A percentile compares a stretch with the other conserved stretches of the same genome.
phyloP scores from a whole-genome alignment of 2,888 invertebrate species.

The Acronicta alni region DNA sequence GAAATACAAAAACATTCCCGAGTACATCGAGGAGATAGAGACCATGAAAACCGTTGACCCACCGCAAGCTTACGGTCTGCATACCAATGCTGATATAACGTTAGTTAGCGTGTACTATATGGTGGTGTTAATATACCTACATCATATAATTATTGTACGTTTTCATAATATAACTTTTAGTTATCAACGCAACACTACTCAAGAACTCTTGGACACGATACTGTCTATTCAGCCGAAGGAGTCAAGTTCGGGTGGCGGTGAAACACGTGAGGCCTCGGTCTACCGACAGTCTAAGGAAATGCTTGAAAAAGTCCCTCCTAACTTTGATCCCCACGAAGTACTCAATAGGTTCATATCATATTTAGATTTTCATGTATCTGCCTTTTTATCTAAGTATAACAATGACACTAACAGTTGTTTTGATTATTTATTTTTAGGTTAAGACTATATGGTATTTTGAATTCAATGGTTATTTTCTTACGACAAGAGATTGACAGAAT shows the following conservation, averaged over 20 bases:
- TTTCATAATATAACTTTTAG: constrained; percentile 71
- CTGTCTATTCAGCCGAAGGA: constrained; percentile 97
- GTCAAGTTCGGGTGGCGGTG: constrained; percentile 92
- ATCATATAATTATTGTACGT: not conserved
- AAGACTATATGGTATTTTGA: constrained; percentile 91
- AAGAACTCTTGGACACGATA: constrained; percentile 93
- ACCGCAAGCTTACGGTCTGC: constrained; percentile 96
- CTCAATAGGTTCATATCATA: constrained; percentile 89
- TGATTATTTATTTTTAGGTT: constrained; percentile 80
- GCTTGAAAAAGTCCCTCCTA: constrained; percentile 93
- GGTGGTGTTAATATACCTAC: not conserved
- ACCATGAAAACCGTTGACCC: constrained; percentile 93
- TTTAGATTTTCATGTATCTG: not conserved
- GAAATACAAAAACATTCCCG: constrained; percentile 91
- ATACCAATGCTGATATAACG: constrained; percentile 97
- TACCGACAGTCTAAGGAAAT: constrained; percentile 92
- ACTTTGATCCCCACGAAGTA: constrained; percentile 94
- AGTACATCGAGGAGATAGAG: constrained; percentile 93
- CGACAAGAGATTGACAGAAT: constrained; percentile 97
- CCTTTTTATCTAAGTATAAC: no score
- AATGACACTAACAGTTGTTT: no score
- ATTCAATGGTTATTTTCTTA: constrained; percentile 96
- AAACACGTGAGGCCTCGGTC: constrained; percentile 94
- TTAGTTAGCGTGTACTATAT: constrained; percentile 73
- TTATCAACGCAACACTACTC: constrained; percentile 94